Conservation (phyloP, 2,888 invertebrate species). For the Acronicta aceris region DNA sequence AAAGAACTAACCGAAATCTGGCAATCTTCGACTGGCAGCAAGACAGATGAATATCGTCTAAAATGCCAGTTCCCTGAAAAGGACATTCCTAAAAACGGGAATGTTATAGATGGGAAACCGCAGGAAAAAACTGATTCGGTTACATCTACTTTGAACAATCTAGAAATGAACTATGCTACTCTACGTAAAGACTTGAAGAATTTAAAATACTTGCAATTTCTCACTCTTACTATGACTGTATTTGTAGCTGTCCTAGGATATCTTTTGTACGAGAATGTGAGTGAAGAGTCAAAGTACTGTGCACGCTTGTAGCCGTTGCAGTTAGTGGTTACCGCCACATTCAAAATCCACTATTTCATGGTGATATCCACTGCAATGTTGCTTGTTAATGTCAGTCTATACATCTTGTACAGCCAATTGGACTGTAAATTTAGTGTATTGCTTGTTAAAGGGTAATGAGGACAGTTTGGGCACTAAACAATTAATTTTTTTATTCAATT, state of each 20-base stretch:
- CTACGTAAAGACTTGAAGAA: constrained; percentile 73
- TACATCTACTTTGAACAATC: constrained; percentile 89
- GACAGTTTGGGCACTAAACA: too few species aligned
- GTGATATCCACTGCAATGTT: constrained; percentile 58
- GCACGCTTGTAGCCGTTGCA: constrained; percentile 78
- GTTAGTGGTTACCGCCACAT: constrained; percentile 74
- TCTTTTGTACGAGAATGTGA: constrained; percentile 72
- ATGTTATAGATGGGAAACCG: constrained; percentile 61
- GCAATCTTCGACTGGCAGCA: constrained; percentile 90
- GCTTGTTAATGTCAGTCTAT: constrained; percentile 65
- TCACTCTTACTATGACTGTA: constrained; percentile 72
- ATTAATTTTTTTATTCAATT: too few species aligned
- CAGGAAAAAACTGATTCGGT: constrained; percentile 93
- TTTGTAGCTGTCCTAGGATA: constrained; percentile 74
- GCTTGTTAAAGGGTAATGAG: constrained; percentile 24
- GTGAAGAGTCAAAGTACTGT: constrained; percentile 72
- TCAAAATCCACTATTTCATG: constrained; percentile 58
- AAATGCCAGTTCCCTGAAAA: constrained; percentile 90
- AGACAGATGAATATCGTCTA: constrained; percentile 92
- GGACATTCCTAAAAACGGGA: constrained; percentile 76
- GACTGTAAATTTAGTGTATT: constrained; percentile 62
- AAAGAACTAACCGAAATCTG: constrained; percentile 93
- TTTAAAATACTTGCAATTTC: constrained; percentile 74
- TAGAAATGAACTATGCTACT: constrained; percentile 75
- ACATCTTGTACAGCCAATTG: constrained; percentile 63